Evolutionary conservation across 1,140 invertebrate species (phyloP).

Genomic region (Oncopodura yosiiana): DNA sequence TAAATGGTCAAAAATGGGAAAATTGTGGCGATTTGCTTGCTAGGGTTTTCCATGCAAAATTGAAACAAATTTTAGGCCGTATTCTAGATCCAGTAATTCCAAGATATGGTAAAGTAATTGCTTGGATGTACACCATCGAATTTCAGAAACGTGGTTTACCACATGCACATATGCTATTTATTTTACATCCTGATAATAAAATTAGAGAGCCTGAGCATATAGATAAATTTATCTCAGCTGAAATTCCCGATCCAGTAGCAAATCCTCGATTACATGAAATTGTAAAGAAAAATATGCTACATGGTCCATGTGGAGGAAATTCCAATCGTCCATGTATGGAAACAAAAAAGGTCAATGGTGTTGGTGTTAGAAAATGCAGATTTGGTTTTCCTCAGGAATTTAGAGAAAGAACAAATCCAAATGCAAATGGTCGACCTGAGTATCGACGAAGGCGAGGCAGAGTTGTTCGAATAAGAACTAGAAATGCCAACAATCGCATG

Average conservation of each 20-base stretch:
- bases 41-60: conserved; percentile 43
- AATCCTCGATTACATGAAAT: conserved; percentile 12
- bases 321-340: conserved; percentile 31
- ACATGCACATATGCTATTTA: conserved; percentile 37
- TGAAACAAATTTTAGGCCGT: conserved; percentile 38
- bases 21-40: conserved; percentile 42
- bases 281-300: conserved; percentile 20
- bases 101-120: conserved; percentile 33
- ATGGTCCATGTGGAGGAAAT: conserved; percentile 17
- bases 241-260: conserved; percentile 33
- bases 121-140: conserved; percentile 35
- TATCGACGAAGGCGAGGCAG: conserved; percentile 30
- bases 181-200: conserved; percentile 29
- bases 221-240: conserved; percentile 32
- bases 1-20: conserved; percentile 14
- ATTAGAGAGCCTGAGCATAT: conserved; percentile 18
- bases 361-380: conserved; percentile 38
- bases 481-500: conserved; percentile 11
- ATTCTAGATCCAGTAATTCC: conserved; percentile 8
- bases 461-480: conserved; percentile 1
- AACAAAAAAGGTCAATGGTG: conserved; percentile 35
- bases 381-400: conserved; percentile 36
- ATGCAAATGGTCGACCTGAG: conserved; percentile 39
- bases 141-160: conserved; percentile 41
- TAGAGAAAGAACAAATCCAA: conserved; percentile 34